Percentiles rank a stretch among this genome's conserved stretches.
phyloP scores from a whole-genome alignment of 2,888 invertebrate genomes.

The Ptycholaimellus sp. region DNA sequence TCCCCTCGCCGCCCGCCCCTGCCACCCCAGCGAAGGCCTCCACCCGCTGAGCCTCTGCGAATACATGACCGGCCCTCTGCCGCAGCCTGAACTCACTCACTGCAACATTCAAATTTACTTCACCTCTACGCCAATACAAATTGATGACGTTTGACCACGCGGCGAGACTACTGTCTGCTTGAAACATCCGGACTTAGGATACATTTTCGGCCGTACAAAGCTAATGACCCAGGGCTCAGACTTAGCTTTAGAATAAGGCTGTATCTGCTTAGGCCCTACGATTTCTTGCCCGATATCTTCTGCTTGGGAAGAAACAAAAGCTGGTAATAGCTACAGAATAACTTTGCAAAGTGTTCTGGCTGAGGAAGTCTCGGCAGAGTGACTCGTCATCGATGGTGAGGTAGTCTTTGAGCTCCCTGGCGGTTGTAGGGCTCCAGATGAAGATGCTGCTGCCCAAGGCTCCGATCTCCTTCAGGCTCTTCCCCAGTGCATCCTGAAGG shows the following conservation, averaged over 20 bases:
- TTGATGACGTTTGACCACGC: too few species aligned
- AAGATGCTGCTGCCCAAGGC: slow-evolving; percentile 39
- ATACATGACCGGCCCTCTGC: slow-evolving; percentile 66
- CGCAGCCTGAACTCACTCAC: slow-evolving; percentile 39
- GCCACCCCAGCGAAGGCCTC: slow-evolving; percentile 41
- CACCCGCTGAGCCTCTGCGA: slow-evolving; percentile 56
- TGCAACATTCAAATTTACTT: too few species aligned
- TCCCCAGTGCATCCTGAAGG: slow-evolving; percentile 43
- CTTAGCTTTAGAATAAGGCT: too few species aligned
- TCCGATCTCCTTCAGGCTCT: slow-evolving; percentile 45
- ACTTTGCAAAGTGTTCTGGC: slow-evolving; percentile 35
- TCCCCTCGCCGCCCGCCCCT: slow-evolving; percentile 5
- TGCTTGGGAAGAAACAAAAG: too few species aligned
- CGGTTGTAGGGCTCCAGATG: slow-evolving; percentile 44
- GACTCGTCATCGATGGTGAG: slow-evolving; percentile 33
- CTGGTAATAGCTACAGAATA: background rate
- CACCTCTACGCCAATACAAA: too few species aligned
- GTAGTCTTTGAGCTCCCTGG: slow-evolving; percentile 37
- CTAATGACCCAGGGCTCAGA: too few species aligned
- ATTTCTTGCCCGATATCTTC: too few species aligned
- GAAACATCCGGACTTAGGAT: too few species aligned
- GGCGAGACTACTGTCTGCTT: too few species aligned
- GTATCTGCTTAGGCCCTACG: too few species aligned
- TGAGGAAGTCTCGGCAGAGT: slow-evolving; percentile 43
- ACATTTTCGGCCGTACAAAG: too few species aligned